A percentile compares a stretch with the other conserved stretches of the same genome.
These are phyloP conservation scores for Pantala flavescens DNA, from an alignment of 1,140 invertebrate genomes.

Conservation along the genomic window DNA sequence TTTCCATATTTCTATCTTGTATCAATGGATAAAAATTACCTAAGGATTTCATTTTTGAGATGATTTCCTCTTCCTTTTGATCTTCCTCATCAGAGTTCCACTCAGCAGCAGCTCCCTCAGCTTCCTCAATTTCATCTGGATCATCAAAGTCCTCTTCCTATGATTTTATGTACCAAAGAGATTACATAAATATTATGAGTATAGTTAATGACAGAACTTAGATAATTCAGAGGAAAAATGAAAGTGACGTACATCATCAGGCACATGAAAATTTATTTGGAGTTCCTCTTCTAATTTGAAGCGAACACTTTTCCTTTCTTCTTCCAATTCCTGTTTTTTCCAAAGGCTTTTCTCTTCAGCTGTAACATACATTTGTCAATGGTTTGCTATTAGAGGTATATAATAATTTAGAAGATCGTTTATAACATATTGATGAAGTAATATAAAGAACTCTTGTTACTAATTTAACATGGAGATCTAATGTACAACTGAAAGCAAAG, in stretches of 20 bases:
- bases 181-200: no score
- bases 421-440: no score
- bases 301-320: slow-evolving; percentile 60
- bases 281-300: slow-evolving; percentile 44
- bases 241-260: slow-evolving; percentile 20
- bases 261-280: slow-evolving; percentile 30
- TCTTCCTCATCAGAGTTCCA: slow-evolving; percentile 23
- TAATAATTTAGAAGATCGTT: no score
- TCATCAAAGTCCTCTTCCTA: slow-evolving; percentile 33
- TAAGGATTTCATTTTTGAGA: slow-evolving; percentile 17
- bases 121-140: slow-evolving; percentile 18
- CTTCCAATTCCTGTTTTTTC: slow-evolving; percentile 37
- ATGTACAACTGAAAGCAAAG: no score
- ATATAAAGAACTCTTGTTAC: no score
- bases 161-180: no score
- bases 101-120: neutral
- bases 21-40: slow-evolving; percentile 14
- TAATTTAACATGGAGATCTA: no score
- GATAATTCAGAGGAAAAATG: neutral
- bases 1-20: no score
- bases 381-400: no score
- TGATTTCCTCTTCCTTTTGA: slow-evolving; percentile 15
- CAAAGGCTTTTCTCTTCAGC: slow-evolving; percentile 30
- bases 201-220: no score
- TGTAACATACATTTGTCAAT: no score